Evolutionary conservation across 2,888 invertebrate genomes (phyloP), one percentile per base, ranked within the genome.

Genomic region (Mystacides longicornis): DNA sequence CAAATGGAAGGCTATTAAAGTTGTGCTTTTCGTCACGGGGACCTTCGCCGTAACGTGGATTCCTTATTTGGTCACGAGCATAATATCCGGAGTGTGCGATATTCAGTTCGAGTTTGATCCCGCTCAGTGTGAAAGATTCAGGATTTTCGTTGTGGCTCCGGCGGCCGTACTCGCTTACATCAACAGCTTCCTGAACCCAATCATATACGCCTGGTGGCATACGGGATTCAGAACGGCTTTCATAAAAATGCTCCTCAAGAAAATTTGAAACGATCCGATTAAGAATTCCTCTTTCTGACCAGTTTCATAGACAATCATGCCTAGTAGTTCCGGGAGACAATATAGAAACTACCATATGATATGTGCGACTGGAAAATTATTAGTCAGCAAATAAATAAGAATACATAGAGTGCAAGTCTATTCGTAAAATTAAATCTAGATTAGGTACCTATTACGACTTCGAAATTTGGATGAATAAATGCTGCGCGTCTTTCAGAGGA

Each of bases 201-300:
- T 48, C 3, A 48, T 48, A 22, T 48, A 48, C 48, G 48, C 48
- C 4, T 48, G 48, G 48, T 48, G 48, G 48, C 48, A 48, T n/a
- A 48, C 3, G 2, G 48, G 48, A 11, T 48, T 48, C 48, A 22
- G 48, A 23, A 23, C 4, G 3, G 22, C 48, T 4, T 23, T 48
- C 3, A 23, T 5, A 18, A 48, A 23, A 23, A 4, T 48, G 2
- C 23, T 20, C 20, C 19, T 16, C 7, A 43, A 43, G 18, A 43
- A 43, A 43, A 16, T 43, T 14, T 18, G 16, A 43, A n/a, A n/a
- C n/a, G n/a, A n/a, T n/a, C n/a, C n/a, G n/a, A n/a, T n/a, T n/a
- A n/a, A n/a, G n/a, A n/a, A n/a, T n/a, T n/a, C n/a, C n/a, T n/a
- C n/a, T n/a, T n/a, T n/a, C n/a, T n/a, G n/a, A n/a, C n/a, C n/a